These are phyloP conservation scores for Micoletzkya japonica DNA, from an alignment of 2,888 invertebrate species.

Conservation along the genomic window DNA sequence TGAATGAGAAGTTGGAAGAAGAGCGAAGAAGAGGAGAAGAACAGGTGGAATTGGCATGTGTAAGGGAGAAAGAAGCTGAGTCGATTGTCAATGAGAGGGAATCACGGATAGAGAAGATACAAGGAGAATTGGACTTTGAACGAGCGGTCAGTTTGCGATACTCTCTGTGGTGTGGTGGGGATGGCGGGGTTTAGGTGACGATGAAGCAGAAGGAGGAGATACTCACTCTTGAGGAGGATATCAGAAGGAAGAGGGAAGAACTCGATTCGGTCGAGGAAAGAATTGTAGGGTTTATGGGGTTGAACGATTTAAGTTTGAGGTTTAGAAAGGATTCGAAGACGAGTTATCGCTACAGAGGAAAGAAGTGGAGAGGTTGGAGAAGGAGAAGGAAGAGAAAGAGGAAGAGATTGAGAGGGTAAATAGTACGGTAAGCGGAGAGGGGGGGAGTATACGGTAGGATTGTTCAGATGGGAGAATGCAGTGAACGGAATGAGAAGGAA, in stretches of 20 bases:
- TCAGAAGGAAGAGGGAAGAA: constrained; percentile 15
- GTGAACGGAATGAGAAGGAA: not conserved
- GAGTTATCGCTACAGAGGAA: constrained; percentile 34
- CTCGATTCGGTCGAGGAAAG: constrained; percentile 19
- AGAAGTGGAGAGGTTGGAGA: constrained; percentile 33
- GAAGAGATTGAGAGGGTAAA: constrained; percentile 30
- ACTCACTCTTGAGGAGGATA: constrained; percentile 5
- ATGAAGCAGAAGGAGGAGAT: constrained; percentile 6
- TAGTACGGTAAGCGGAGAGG: not conserved
- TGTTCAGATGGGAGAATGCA: not conserved
- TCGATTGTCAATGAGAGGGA: constrained; percentile 2
- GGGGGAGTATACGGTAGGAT: not conserved
- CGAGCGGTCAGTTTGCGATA: not conserved
- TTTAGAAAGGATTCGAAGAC: constrained; percentile 34
- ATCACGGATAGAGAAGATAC: not conserved
- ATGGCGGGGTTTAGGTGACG: not conserved
- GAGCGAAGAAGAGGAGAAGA: constrained; percentile 12
- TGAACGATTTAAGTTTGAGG: not conserved
- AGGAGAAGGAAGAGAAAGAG: constrained; percentile 32
- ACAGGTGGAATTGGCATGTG: constrained; percentile 1
- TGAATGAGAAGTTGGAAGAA: not conserved
- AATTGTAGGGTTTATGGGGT: constrained; percentile 29
- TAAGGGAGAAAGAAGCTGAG: constrained; percentile 17
- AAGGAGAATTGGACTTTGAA: constrained; percentile 4
- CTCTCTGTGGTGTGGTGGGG: not conserved